Base-by-base conservation (phyloP, 2,888 invertebrate species). In the Leucophenga maculata region DNA sequence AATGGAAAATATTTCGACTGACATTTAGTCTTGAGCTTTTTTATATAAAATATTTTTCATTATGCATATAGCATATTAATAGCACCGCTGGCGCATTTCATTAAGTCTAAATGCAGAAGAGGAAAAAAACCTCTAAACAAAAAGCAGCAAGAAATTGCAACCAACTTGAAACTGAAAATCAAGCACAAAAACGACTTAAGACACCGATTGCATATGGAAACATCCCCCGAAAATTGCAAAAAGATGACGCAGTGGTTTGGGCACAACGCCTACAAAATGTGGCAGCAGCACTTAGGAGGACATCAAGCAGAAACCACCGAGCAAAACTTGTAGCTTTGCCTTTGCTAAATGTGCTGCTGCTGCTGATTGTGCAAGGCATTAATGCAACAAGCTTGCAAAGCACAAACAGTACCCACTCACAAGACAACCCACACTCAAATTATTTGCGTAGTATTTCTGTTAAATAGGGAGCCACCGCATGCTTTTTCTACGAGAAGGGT, bases 401-500 rank as follows among this genome's bases (percentile, higher is more conserved):
- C 39, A 39, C 39, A 32, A 44, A 55, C 9, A 55, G 22, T 11
- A 55, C 44, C 22, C 62, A 48, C 62, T 64, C 62, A 46, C 48
- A 64, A 64, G 62, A 64, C 13, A 13, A 64, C 62, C 32, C 62
- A 64, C 46, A 26, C 62, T 16, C 39, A 8, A 6, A 39, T 39
- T 39, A 11, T 1, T 26, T 3, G 39, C 8, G 39, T 32, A 32
- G 8, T 8, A 39, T 39, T 39, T 39, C 8, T 39, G 39, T 11
- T 1, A 39, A 39, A 39, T 39, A 50, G 48, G 71, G 80, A 79
- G 78, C 48, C 80, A 76, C 68, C 80, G 77, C 68, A 66, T 73
- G 52, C 32, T 50, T 39, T 39, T 39, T 39, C n/a, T n/a, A 1
- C 39, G 39, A 6, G 16, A 50, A 50, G n/a, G 50, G 16, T 50